A percentile compares a stretch with the other conserved stretches of the same genome.
Conservation (phyloP, 1,140 invertebrate species). For the Drosophila pachea region DNA sequence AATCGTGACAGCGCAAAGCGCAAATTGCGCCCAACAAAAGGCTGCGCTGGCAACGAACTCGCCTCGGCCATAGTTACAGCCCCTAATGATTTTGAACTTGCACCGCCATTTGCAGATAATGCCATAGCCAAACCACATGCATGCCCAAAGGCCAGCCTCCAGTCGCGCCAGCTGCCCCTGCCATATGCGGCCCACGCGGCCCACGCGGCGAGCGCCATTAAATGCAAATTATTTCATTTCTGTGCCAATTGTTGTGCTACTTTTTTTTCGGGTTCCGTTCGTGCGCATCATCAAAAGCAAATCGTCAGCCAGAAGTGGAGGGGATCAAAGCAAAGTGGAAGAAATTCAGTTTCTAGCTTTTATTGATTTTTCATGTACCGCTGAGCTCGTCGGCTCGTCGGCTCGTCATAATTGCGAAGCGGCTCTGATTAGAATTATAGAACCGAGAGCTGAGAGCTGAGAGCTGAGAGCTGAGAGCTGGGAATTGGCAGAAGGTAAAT, state of each 20-base stretch:
- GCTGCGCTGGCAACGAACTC: slow-evolving; percentile 30
- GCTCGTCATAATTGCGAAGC: slow-evolving; percentile 63
- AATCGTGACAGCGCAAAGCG: slow-evolving; percentile 70
- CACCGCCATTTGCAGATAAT: slow-evolving; percentile 70
- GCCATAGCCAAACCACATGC: slow-evolving; percentile 45
- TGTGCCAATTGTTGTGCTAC: slow-evolving; percentile 77
- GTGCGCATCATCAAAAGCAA: slow-evolving; percentile 76
- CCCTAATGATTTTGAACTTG: slow-evolving; percentile 74
- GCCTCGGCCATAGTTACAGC: slow-evolving; percentile 20
- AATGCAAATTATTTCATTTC: slow-evolving; percentile 78
- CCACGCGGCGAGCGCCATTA: slow-evolving; percentile 68
- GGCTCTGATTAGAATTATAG: slow-evolving; percentile 69
- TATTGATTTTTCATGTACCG: slow-evolving; percentile 73
- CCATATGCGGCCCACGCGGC: slow-evolving; percentile 48
- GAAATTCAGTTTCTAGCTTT: slow-evolving; percentile 62
- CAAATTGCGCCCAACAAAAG: slow-evolving; percentile 60
- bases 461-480: slow-evolving; percentile 18
- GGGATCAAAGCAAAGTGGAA: slow-evolving; percentile 24
- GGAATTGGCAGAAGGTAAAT: slow-evolving; percentile 21
- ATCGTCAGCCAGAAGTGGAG: slow-evolving; percentile 53
- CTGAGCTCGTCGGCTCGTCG: too few species aligned
- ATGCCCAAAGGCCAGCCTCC: slow-evolving; percentile 17
- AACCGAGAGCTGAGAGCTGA: slow-evolving; percentile 30
- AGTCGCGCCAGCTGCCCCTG: background rate
- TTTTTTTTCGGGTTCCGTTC: slow-evolving; percentile 61